Base-by-base conservation (phyloP, 2,888 invertebrate species). In the Pterostichus madidus region DNA sequence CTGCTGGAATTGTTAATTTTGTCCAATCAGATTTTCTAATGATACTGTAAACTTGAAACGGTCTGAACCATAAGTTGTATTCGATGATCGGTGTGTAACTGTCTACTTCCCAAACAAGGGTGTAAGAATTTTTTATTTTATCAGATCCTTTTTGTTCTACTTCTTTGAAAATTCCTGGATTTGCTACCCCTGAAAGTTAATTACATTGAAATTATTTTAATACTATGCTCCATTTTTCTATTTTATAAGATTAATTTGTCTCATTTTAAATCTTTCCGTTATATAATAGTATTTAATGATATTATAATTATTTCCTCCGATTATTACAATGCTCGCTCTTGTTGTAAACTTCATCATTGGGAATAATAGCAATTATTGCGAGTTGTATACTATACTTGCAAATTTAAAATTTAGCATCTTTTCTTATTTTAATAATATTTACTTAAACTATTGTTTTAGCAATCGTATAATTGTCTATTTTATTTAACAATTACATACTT, bases 81-180 rank as follows among this genome's bases (percentile, higher is more conserved):
- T 96, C 96, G 86, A 94, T 94, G 76, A 96, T 94, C 0, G 95
- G 93, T 44, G 95, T 94, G 88, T 96, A 94, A 80, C 96, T 96
- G 87, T 96, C 96, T 0, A 96, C 96, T 87, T 96, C 95, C 96
- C 96, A 97, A 77, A 96, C 93, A 2, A 97, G 91, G 5, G 93
- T 94, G 87, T 94, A 95, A 32, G 93, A 90, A 77, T 89, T 89
- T 84, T 92, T 80, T 88, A 93, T 68, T 91, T 87, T 0, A 89
- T 92, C 1, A 89, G 90, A 77, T 89, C 91, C 86, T 91, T 92
- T 84, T 90, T 88, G 44, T 87, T 89, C 24, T 88, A 90, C 84
- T 85, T 93, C 93, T 88, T 94, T 95, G 86, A 95, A 94, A 0
- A 93, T 92, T 0, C 94, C 94, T 2, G 93, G 91, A 88, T 94